Evolutionary conservation across 1,140 invertebrate species (phyloP), one percentile per base, ranked within the genome.

Genomic region (Nilaparvata lugens): DNA sequence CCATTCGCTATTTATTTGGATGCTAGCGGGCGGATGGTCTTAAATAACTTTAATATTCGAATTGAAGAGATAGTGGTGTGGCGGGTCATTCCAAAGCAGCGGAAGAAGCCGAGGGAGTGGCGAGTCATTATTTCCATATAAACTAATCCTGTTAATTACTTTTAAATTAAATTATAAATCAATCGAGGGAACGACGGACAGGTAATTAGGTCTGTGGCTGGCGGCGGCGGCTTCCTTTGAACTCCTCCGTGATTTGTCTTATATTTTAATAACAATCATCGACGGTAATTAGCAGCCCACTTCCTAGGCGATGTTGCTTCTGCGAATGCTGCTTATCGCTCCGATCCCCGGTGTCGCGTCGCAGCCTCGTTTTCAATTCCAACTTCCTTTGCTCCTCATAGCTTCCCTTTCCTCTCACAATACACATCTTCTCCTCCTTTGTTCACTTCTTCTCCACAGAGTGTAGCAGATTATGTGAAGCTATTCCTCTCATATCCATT

Each of bases 111-210:
- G 5, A 18, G 45, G 45, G 45, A 11, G 45, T 48, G 45, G 45
- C 45, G 45, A 48, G 45, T 60, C 48, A 60, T 60, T 60, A 60
- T 60, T 58, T 60, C 58, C 58, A 60, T 60, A 60, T 60, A 60
- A 60, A 60, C 58, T 60, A 52, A 51, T 52, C 24, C 58, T 31
- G 58, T 60, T 60, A 60, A 60, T 60, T 60, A 60, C 43, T 60
- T 60, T 60, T 60, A 60, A 60, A 60, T 60, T 60, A 60, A 60
- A 60, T 60, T 60, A 60, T 60, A 60, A 60, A 60, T 60, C 58
- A 60, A 60, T 60, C 42, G 28, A 52, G 38, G 38, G 42, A 45
- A 45, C 42, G 42, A 25, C 43, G 28, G 58, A 60, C 58, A 60
- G 45, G 45, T 52, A 60, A 60, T 60, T 60, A 60, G 21, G 31